Evolutionary conservation across 2,888 invertebrate species (phyloP), one percentile per base, ranked within the genome.

Genomic region (Eristalis intricaria): DNA sequence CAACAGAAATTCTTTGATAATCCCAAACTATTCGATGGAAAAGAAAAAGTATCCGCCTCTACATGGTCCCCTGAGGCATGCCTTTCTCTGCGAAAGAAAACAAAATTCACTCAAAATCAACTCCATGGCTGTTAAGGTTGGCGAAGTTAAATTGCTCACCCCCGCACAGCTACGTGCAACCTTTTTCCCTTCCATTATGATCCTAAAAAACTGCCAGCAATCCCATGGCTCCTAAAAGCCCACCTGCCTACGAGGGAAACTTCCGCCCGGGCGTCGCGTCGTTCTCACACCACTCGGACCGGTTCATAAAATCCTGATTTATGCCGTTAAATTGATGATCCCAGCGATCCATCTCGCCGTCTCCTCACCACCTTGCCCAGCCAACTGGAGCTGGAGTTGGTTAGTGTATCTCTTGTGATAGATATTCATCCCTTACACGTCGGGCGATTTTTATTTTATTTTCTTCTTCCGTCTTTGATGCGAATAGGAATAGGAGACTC

Each of bases 291-390:
- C 32, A 1, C 29, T 58, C 19, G 13, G 11, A 35, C 32, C 38
- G 32, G 71, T 71, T 38, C 76, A 79, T 76, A 80, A 82, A 85
- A 60, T 61, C 63, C 78, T 79, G 86, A 86, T 86, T 82, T 75
- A 81, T 75, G 23, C 74, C 69, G 56, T 81, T 69, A 68, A 68
- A 81, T 69, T 81, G 78, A 82, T 78, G 70, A 82, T 79, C 74
- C 78, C 66, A 22, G 56, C 70, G 78, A 82, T 82, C 70, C 74
- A 71, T 77, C 61, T 74, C 56, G 73, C 60, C 32, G 63, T 71
- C 63, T 64, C 64, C 58, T 23, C 35, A 58, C 19, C 26, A 29
- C 32, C 22, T 38, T 29, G 29, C 4, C 22, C 26, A 2, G 26
- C 26, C 26, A 35, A 11, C 7, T 11, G 32, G 26, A n/a, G n/a